Evolutionary conservation across 2,888 invertebrate species (phyloP).

Genomic region (Limnephilus rhombicus): DNA sequence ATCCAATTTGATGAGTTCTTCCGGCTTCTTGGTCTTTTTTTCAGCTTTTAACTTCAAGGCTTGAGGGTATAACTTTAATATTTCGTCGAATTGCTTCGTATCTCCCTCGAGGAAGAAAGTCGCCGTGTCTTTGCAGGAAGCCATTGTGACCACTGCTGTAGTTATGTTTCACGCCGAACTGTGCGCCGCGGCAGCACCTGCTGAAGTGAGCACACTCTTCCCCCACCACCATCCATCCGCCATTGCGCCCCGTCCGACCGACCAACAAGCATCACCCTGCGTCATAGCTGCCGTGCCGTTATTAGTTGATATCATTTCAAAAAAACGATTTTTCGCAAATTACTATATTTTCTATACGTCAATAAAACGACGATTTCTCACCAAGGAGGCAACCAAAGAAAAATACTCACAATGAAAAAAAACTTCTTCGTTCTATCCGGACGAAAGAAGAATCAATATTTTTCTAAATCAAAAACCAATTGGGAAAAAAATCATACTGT

Average conservation of each 20-base stretch:
- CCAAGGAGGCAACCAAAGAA: neutral
- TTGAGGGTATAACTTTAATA: slow-evolving; percentile 93
- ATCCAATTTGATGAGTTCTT: slow-evolving; percentile 96
- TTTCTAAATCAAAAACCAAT: neutral
- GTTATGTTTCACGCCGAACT: slow-evolving; percentile 79
- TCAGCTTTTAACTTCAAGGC: slow-evolving; percentile 94
- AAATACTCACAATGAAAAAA: neutral
- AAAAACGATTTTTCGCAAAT: neutral
- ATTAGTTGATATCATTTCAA: neutral
- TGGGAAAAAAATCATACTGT: neutral
- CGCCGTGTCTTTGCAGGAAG: slow-evolving; percentile 93
- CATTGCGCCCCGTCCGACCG: slow-evolving; percentile 22
- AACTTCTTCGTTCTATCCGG: neutral
- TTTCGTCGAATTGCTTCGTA: slow-evolving; percentile 91
- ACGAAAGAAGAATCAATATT: neutral
- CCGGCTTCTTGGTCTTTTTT: slow-evolving; percentile 93
- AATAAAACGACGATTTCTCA: neutral
- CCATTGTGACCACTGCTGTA: slow-evolving; percentile 84
- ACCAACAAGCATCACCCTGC: slow-evolving; percentile 30
- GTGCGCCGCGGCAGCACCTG: slow-evolving; percentile 80
- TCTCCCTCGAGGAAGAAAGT: slow-evolving; percentile 95
- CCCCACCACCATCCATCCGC: slow-evolving; percentile 48
- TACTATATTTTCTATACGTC: neutral
- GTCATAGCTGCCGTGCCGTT: slow-evolving; percentile 5
- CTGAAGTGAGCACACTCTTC: slow-evolving; percentile 67